phyloP scores from a whole-genome alignment of 2,113 vertebrate species.

The Anhinga rufa region DNA sequence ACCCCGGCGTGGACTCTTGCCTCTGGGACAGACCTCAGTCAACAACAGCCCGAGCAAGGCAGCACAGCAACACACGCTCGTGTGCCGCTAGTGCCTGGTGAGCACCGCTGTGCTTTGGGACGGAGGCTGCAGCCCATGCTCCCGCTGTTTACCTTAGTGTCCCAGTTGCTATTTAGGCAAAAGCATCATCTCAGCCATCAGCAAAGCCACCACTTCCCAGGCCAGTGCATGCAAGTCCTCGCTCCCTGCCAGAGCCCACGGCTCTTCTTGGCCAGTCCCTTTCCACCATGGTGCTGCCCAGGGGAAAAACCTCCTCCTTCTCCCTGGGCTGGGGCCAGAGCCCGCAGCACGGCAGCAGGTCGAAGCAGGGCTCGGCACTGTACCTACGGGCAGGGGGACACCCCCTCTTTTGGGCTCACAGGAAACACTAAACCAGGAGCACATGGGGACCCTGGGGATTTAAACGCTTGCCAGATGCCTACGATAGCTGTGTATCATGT shows the following conservation, averaged over 20 bases:
- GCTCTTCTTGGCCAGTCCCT: not conserved
- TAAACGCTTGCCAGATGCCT: not conserved
- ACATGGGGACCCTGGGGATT: not conserved
- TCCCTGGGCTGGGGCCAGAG: not conserved
- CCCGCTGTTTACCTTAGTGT: not conserved
- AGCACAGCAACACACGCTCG: rapidly evolving
- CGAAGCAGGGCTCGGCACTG: not conserved
- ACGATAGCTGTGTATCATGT: rapidly evolving
- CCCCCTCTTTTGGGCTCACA: not conserved
- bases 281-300: not conserved
- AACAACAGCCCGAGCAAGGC: not conserved
- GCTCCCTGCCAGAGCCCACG: rapidly evolving
- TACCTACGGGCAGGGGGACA: rapidly evolving
- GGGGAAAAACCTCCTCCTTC: not conserved
- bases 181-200: not conserved
- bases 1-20: rapidly evolving
- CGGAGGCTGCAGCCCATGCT: rapidly evolving
- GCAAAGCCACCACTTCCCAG: not conserved
- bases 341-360: rapidly evolving
- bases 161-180: not conserved
- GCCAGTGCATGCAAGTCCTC: rapidly evolving
- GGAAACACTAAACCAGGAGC: not conserved
- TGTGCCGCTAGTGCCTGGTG: rapidly evolving
- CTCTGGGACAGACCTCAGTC: not conserved
- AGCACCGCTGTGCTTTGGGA: not conserved